A percentile compares a stretch with the other conserved stretches of the same genome.
These are phyloP conservation scores for Diabrotica virgifera DNA, from an alignment of 1,140 invertebrate genomes.

Conservation along the genomic window DNA sequence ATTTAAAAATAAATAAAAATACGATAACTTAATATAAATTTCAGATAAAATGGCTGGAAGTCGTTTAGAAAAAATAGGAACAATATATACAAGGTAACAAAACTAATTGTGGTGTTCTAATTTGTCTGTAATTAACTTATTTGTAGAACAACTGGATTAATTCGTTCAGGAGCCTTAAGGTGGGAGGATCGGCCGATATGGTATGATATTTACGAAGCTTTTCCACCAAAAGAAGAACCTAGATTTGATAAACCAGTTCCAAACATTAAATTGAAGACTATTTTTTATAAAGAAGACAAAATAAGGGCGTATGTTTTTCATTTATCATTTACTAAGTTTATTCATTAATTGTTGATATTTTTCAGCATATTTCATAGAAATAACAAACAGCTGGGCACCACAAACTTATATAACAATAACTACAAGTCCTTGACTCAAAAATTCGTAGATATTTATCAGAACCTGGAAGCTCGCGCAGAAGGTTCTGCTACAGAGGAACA, in stretches of 20 bases:
- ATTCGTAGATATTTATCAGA: slow-evolving; percentile 58
- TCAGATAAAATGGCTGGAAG: slow-evolving; percentile 57
- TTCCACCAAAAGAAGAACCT: slow-evolving; percentile 81
- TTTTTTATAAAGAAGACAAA: slow-evolving; percentile 84
- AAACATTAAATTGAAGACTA: slow-evolving; percentile 58
- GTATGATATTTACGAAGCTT: slow-evolving; percentile 83
- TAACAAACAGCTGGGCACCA: slow-evolving; percentile 51
- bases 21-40: too few species aligned
- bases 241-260: slow-evolving; percentile 62
- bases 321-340: not conserved
- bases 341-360: slow-evolving; percentile 18
- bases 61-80: slow-evolving; percentile 69
- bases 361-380: slow-evolving; percentile 63
- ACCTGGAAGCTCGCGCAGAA: slow-evolving; percentile 51
- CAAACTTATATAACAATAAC: slow-evolving; percentile 51
- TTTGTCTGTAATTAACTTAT: slow-evolving; percentile 10
- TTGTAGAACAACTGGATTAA: slow-evolving; percentile 69
- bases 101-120: slow-evolving; percentile 6
- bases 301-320: slow-evolving; percentile 71
- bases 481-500: slow-evolving; percentile 51
- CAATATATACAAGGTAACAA: slow-evolving; percentile 64
- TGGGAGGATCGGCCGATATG: slow-evolving; percentile 81
- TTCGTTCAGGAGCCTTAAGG: slow-evolving; percentile 71
- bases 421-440: slow-evolving; percentile 56
- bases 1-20: too few species aligned